Evolutionary conservation across 2,113 vertebrate species (phyloP).

Genomic region (Microcebus jonahi): DNA sequence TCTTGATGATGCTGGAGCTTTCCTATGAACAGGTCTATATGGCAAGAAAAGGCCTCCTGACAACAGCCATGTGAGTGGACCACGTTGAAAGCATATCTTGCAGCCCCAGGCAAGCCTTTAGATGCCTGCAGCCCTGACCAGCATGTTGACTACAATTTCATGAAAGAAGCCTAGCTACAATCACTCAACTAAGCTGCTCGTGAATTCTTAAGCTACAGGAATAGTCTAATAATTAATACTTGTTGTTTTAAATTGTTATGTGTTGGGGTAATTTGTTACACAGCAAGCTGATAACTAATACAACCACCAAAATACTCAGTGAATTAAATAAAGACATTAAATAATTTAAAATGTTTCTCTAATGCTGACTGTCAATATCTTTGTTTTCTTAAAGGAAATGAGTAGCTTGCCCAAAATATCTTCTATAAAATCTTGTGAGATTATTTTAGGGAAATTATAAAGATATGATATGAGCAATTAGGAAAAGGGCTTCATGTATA

Average conservation of each 20-base stretch:
- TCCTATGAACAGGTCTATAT: not conserved
- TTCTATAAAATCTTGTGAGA: not conserved
- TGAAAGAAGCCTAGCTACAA: not conserved
- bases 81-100: not conserved
- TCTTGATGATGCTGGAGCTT: too few relatives aligned
- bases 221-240: not conserved
- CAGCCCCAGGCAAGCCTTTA: too few relatives aligned
- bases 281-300: not conserved
- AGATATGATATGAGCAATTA: too few relatives aligned
- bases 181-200: not conserved
- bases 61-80: not conserved
- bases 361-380: not conserved
- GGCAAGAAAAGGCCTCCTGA: not conserved
- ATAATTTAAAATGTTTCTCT: not conserved
- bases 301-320: not conserved
- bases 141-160: not conserved
- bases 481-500: not conserved
- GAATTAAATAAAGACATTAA: not conserved
- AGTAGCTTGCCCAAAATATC: not conserved
- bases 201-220: not conserved
- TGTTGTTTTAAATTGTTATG: not conserved
- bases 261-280: not conserved
- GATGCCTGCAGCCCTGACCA: not conserved
- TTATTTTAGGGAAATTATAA: not conserved
- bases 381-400: not conserved